These are phyloP conservation scores for Loris lydekkerianus DNA, from an alignment of 2,797 vertebrate genomes.

Conservation along the genomic window DNA sequence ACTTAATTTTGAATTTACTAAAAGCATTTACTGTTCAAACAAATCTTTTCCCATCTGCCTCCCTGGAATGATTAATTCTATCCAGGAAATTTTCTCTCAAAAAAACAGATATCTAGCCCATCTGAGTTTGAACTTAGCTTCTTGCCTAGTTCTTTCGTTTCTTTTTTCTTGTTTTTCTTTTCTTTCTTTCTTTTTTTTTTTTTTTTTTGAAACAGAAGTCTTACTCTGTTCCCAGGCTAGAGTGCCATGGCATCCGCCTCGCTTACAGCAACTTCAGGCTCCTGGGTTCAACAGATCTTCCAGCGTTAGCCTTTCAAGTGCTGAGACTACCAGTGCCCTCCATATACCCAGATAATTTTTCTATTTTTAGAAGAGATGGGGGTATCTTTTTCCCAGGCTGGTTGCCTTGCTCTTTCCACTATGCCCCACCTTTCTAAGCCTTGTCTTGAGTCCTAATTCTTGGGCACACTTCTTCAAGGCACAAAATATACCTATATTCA, in stretches of 20 bases:
- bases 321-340: too few relatives aligned
- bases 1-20: conserved; percentile 34
- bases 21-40: conserved; percentile 3
- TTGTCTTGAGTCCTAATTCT: conserved; percentile 21
- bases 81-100: neutral
- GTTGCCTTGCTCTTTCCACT: neutral
- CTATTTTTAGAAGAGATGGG: too few relatives aligned
- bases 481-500: neutral
- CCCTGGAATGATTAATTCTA: neutral
- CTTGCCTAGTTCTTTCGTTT: neutral
- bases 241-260: too few relatives aligned
- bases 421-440: neutral
- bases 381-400: too few relatives aligned
- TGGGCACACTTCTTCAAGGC: neutral
- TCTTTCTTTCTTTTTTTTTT: too few relatives aligned
- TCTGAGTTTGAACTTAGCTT: neutral
- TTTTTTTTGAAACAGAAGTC: too few relatives aligned
- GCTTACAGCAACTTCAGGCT: too few relatives aligned
- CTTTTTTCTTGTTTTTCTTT: too few relatives aligned
- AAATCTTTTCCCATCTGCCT: neutral
- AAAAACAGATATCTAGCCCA: neutral
- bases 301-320: too few relatives aligned
- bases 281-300: too few relatives aligned
- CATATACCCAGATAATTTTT: too few relatives aligned
- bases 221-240: too few relatives aligned